These are phyloP conservation scores for Pseudorectes ferrugineus DNA, from an alignment of 2,113 vertebrate species.

Conservation along the genomic window DNA sequence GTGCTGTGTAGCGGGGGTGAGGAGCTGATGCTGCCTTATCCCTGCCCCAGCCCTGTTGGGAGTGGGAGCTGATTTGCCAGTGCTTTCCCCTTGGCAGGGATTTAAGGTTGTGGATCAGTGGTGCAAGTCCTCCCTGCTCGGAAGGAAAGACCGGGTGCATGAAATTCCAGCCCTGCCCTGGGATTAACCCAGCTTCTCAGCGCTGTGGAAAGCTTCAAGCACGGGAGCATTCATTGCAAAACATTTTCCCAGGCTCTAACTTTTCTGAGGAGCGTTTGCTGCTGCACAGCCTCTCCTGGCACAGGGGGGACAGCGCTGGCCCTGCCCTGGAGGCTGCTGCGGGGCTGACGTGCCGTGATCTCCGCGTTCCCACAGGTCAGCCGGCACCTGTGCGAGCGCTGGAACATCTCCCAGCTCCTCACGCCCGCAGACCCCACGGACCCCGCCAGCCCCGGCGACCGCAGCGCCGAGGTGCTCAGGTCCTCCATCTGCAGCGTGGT, in stretches of 20 bases:
- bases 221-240: not conserved
- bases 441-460: conserved; percentile 67
- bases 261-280: not conserved
- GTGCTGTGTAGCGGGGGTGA: fast-evolving
- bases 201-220: not conserved
- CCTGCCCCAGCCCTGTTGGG: not conserved
- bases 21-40: not conserved
- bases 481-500: conserved; percentile 79
- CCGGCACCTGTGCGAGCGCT: conserved; percentile 73
- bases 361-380: conserved; percentile 64
- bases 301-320: fast-evolving
- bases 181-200: not conserved
- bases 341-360: not conserved
- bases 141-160: not conserved
- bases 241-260: not conserved
- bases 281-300: not conserved
- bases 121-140: not conserved
- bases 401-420: conserved; percentile 80
- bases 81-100: not conserved
- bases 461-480: conserved; percentile 65
- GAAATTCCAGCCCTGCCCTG: not conserved
- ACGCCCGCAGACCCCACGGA: conserved; percentile 66
- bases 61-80: not conserved
- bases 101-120: not conserved
- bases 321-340: not conserved